These are phyloP conservation scores for Elmis aenea DNA, from an alignment of 2,888 invertebrate genomes.

Conservation along the genomic window DNA sequence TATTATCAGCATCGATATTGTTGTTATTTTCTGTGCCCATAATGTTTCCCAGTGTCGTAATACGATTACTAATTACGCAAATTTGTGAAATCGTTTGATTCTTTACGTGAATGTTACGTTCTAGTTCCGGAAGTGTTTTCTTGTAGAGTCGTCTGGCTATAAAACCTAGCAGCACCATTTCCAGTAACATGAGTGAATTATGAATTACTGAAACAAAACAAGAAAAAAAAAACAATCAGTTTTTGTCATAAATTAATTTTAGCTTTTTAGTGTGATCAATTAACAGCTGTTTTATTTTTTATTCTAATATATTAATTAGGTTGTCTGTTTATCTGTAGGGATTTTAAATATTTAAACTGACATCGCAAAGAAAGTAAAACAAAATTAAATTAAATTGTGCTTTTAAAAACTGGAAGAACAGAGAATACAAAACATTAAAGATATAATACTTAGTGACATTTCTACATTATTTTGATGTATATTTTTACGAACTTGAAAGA, in stretches of 20 bases:
- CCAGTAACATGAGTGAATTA: slow-evolving; percentile 60
- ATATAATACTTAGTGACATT: too few species aligned
- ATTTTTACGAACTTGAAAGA: too few species aligned
- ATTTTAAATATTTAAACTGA: too few species aligned
- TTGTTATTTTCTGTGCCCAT: slow-evolving; percentile 22
- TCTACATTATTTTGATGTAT: too few species aligned
- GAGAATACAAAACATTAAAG: too few species aligned
- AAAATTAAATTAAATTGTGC: too few species aligned
- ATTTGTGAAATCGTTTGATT: slow-evolving; percentile 13
- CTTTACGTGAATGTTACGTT: too few species aligned
- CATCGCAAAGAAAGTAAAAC: too few species aligned
- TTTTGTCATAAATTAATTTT: not conserved
- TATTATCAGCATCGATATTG: slow-evolving; percentile 4
- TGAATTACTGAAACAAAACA: slow-evolving; percentile 57
- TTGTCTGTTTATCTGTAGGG: too few species aligned
- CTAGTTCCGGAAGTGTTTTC: slow-evolving; percentile 39
- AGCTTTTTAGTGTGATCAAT: not conserved
- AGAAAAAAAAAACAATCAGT: not conserved
- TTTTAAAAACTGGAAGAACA: too few species aligned
- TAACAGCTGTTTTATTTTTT: not conserved
- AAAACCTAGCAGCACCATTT: slow-evolving; percentile 62
- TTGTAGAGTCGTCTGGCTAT: slow-evolving; percentile 61
- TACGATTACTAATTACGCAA: slow-evolving; percentile 19
- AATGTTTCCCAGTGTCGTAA: slow-evolving; percentile 24
- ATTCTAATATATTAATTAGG: not conserved